phyloP scores from a whole-genome alignment of 2,888 invertebrate species.

The Poecilobothrus nobilitatus region DNA sequence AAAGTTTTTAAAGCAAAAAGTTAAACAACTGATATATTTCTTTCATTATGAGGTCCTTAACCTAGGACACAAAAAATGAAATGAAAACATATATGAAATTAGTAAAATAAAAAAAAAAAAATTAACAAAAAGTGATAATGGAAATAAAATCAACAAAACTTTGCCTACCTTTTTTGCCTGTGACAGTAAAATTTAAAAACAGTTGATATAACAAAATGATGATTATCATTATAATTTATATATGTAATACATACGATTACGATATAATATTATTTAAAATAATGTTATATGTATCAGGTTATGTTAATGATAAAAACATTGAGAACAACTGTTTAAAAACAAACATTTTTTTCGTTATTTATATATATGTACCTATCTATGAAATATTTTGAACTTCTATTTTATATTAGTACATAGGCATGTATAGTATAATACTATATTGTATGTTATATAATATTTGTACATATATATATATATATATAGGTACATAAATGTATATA shows the following conservation, averaged over 20 bases:
- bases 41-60: not conserved
- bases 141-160: too few species aligned
- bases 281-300: too few species aligned
- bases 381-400: not conserved
- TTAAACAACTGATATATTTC: not conserved
- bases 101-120: too few species aligned
- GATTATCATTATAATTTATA: too few species aligned
- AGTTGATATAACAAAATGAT: not conserved
- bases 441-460: not conserved
- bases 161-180: too few species aligned
- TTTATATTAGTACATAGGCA: too few species aligned
- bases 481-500: not conserved
- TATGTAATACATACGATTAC: too few species aligned
- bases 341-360: not conserved
- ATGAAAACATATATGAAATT: too few species aligned
- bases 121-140: too few species aligned
- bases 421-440: not conserved
- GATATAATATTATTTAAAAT: too few species aligned
- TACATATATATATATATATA: not conserved
- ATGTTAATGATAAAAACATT: not conserved
- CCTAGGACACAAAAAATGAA: not conserved
- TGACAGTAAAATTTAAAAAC: not conserved
- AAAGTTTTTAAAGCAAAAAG: not conserved
- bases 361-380: not conserved
- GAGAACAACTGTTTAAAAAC: constrained; percentile 6